These are phyloP conservation scores for Mobula birostris DNA, from an alignment of 2,113 vertebrate genomes.

Conservation along the genomic window DNA sequence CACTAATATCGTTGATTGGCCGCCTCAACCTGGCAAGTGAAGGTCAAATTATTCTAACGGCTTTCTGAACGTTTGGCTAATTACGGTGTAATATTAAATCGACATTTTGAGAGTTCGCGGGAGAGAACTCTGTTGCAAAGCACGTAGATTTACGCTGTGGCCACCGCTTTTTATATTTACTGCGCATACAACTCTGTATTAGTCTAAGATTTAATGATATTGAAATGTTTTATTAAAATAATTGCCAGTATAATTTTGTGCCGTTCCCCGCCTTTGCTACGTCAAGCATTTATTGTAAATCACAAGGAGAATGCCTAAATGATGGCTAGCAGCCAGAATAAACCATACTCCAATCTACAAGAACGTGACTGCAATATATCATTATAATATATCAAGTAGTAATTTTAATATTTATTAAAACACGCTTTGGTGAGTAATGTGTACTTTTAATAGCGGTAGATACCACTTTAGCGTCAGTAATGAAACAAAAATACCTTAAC, in stretches of 20 bases:
- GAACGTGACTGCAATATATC: not conserved
- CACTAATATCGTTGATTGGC: conserved; percentile 79
- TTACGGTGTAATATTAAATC: conserved; percentile 37
- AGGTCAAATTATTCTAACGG: conserved; percentile 74
- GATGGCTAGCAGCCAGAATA: not conserved
- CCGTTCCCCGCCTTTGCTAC: not conserved
- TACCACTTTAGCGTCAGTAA: not conserved
- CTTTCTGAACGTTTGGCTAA: conserved; percentile 37
- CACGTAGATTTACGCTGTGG: not conserved
- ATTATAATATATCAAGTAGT: not conserved
- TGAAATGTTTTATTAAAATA: not conserved
- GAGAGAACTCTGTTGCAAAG: not conserved
- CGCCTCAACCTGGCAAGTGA: conserved; percentile 74
- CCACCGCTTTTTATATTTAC: not conserved
- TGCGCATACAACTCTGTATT: too few relatives aligned
- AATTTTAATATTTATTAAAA: not conserved
- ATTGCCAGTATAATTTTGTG: not conserved
- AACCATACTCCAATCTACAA: not conserved
- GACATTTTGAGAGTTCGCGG: conserved; percentile 28
- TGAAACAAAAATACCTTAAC: not conserved
- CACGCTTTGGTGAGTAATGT: not conserved
- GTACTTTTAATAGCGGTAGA: not conserved
- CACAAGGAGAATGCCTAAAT: not conserved
- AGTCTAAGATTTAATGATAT: not conserved
- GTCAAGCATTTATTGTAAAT: not conserved